A percentile compares a stretch with the other conserved stretches of the same genome.
Conservation (phyloP, 2,797 vertebrate species). For the Lagothrix lagotricha region DNA sequence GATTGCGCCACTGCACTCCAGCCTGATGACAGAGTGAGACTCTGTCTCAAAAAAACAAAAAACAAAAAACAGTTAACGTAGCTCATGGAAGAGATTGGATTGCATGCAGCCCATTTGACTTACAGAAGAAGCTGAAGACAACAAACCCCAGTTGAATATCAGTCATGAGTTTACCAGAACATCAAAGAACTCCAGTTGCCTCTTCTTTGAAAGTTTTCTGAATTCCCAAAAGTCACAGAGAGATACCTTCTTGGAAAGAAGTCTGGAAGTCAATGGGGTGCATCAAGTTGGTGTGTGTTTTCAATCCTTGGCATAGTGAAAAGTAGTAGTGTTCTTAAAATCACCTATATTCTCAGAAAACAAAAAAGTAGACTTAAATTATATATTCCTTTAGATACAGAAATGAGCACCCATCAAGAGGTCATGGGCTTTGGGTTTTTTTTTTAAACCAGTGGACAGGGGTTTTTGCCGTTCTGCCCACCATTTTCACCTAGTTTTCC, state of each 20-base stretch:
- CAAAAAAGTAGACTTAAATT: background rate
- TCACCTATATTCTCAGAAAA: background rate
- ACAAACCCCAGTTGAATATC: too few species aligned
- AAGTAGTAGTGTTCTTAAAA: background rate
- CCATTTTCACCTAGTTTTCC: background rate
- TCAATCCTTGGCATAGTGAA: background rate
- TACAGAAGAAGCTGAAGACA: background rate
- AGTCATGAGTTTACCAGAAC: too few species aligned
- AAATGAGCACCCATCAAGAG: background rate
- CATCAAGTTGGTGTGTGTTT: background rate
- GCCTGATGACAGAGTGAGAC: too few species aligned
- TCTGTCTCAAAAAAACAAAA: too few species aligned
- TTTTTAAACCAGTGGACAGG: background rate
- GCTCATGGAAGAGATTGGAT: background rate
- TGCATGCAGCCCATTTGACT: background rate
- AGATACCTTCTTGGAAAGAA: background rate
- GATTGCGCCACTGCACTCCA: too few species aligned
- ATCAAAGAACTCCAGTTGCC: too few species aligned
- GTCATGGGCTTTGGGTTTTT: background rate
- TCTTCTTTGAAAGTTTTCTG: slow-evolving; percentile 30
- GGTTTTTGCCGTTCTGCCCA: background rate
- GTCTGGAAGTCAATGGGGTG: background rate
- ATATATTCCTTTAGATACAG: background rate
- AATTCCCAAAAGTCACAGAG: background rate
- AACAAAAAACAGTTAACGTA: background rate